These are phyloP conservation scores for Columbina picui DNA, from an alignment of 2,113 vertebrate species.

Conservation along the genomic window DNA sequence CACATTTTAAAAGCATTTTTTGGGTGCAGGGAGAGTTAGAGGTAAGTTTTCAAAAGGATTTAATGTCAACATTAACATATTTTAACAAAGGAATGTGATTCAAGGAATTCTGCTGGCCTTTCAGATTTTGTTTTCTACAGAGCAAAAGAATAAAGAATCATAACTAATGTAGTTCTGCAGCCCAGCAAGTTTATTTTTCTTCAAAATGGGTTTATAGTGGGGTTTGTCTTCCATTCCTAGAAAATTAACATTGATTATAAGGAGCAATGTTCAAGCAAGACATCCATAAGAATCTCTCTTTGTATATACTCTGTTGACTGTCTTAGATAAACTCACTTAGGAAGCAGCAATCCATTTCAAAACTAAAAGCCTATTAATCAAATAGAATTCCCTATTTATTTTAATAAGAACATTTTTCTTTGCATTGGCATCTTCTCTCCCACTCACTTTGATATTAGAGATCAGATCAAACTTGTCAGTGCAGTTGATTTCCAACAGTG, in stretches of 20 bases:
- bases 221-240: not conserved
- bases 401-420: not conserved
- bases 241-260: not conserved
- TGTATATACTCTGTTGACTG: not conserved
- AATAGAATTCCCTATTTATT: not conserved
- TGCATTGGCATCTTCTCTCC: not conserved
- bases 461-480: not conserved
- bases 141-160: not conserved
- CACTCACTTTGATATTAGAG: not conserved
- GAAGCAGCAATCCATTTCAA: not conserved
- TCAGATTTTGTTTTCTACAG: not conserved
- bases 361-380: not conserved
- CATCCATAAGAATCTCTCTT: not conserved
- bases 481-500: not conserved
- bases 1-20: not conserved
- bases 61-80: not conserved
- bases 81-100: not conserved
- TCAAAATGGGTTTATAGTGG: not conserved
- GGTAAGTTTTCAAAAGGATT: not conserved
- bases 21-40: not conserved
- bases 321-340: not conserved
- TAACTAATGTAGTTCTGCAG: not conserved
- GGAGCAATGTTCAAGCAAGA: not conserved
- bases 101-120: not conserved
- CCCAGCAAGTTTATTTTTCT: not conserved